A percentile compares a stretch with the other conserved stretches of the same genome.
Conservation (phyloP, 2,113 vertebrate species). For the Verasper variegatus region DNA sequence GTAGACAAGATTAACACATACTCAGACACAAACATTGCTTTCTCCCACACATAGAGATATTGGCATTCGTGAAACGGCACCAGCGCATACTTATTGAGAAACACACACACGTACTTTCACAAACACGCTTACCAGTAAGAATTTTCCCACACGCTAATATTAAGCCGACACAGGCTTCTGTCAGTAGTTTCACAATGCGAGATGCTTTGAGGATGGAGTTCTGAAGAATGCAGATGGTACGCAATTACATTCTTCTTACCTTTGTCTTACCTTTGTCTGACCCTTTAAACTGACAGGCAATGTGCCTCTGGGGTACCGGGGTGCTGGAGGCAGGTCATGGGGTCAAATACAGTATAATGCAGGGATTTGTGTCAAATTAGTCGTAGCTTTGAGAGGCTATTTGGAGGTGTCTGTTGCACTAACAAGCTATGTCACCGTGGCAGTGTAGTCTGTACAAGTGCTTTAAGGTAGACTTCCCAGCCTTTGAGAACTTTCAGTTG, state of each 20-base stretch:
- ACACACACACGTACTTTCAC: slow-evolving; percentile 28
- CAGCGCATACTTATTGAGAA: slow-evolving; percentile 42
- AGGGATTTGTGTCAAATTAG: slow-evolving; percentile 82
- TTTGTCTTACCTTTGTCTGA: slow-evolving; percentile 76
- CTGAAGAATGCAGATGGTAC: slow-evolving; percentile 72
- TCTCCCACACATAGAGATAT: slow-evolving; percentile 50
- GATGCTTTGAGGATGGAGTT: slow-evolving; percentile 65
- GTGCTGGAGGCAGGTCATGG: slow-evolving; percentile 61
- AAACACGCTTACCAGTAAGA: slow-evolving; percentile 40
- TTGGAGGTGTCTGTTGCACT: slow-evolving; percentile 48
- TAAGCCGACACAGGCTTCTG: slow-evolving; percentile 31
- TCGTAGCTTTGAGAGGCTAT: slow-evolving; percentile 54
- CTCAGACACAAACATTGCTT: slow-evolving; percentile 53
- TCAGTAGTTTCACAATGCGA: slow-evolving; percentile 63
- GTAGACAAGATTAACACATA: slow-evolving; percentile 78
- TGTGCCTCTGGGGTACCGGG: slow-evolving; percentile 73
- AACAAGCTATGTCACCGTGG: slow-evolving; percentile 24
- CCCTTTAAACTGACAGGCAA: slow-evolving; percentile 78
- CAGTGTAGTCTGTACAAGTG: slow-evolving; percentile 1
- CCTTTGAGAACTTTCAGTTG: not conserved
- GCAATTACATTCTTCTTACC: slow-evolving; percentile 73
- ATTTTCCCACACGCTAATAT: slow-evolving; percentile 31
- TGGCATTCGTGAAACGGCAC: slow-evolving; percentile 25
- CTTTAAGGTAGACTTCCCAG: not conserved
- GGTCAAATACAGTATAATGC: slow-evolving; percentile 78